phyloP scores from a whole-genome alignment of 2,113 vertebrate genomes.

The Scomber japonicus region DNA sequence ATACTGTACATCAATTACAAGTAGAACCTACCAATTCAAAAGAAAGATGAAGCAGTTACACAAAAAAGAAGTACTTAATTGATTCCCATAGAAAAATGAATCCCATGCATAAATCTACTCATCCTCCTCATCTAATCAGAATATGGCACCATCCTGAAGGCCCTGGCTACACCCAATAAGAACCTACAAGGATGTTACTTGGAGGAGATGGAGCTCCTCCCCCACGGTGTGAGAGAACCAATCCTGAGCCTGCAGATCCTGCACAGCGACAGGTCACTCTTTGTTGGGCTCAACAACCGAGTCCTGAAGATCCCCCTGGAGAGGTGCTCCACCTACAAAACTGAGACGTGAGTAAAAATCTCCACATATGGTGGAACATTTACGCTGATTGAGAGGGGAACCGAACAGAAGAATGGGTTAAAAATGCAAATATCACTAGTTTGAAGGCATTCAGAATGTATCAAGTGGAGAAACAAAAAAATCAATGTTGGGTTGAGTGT shows the following conservation, averaged over 20 bases:
- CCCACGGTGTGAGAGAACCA: constrained; percentile 87
- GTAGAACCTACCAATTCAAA: too few species aligned
- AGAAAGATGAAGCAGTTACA: background rate
- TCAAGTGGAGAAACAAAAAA: too few species aligned
- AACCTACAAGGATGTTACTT: constrained; percentile 95
- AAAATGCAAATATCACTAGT: too few species aligned
- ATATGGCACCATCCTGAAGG: constrained; percentile 96
- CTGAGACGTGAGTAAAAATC: constrained; percentile 84
- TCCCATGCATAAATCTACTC: background rate
- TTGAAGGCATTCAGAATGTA: too few species aligned
- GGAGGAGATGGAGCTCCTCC: constrained; percentile 96
- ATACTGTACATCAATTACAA: background rate
- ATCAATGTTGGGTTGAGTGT: too few species aligned
- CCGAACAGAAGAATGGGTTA: too few species aligned
- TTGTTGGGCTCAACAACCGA: constrained; percentile 91
- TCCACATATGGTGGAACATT: background rate
- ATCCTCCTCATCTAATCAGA: constrained; percentile 81
- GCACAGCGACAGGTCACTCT: constrained; percentile 94
- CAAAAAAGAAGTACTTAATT: too few species aligned
- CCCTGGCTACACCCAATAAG: constrained; percentile 92
- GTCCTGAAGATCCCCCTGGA: constrained; percentile 96
- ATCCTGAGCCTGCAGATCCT: constrained; percentile 96
- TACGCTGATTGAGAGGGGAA: background rate
- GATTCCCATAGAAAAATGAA: too few species aligned
- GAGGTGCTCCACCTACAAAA: constrained; percentile 91